Base-by-base conservation (phyloP, 2,113 vertebrate species). In the Echinops telfairi region DNA sequence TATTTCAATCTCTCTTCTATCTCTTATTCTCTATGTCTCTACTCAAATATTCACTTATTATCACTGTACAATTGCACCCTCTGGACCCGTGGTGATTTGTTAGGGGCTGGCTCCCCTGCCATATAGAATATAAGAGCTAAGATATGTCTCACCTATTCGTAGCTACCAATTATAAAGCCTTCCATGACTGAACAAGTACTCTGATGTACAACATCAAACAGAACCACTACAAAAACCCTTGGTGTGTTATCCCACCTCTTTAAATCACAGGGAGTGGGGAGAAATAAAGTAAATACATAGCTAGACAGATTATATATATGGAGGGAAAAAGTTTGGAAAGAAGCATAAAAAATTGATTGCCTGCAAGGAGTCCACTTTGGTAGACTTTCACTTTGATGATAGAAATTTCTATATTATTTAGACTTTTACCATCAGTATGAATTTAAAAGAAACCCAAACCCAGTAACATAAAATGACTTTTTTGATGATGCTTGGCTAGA, bases 401-500 rank as follows among this genome's bases (percentile, higher is more conserved):
- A 25, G 57, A 85, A 85, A 40, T 38, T 40, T 57, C 2, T 36
- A 2, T 64, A 40, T 70, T 78, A 77, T 36, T 62, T 29, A 5
- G 38, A 73, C 66, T 92, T 36, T 89, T 58, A 88, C 23, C 57
- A 89, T 80, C 40, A 43, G 1, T 31, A 92, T 33, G 29, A 82
- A 87, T 62, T 88, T 79, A 58, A 29, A 76, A 86, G 43, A 77
- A 83, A 84, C 71, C 64, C 79, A 83, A 73, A 75, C 20, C 80
- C 20, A 57, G 3, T 57, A 40, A 79, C 57, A 64, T 27, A 86
- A 64, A 93, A 23, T 85, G 60, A 70, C 62, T 60, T 93, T 78
- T 93, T 47, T 79, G 79, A 79, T 85, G 38, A 4, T 71, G 23
- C 83, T 77, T 70, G 4, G 10, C 16, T 70, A 77, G 77, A n/a